Evolutionary conservation across 1,140 invertebrate genomes (phyloP).

Genomic region (Pseudomyrmex flavicornis): DNA sequence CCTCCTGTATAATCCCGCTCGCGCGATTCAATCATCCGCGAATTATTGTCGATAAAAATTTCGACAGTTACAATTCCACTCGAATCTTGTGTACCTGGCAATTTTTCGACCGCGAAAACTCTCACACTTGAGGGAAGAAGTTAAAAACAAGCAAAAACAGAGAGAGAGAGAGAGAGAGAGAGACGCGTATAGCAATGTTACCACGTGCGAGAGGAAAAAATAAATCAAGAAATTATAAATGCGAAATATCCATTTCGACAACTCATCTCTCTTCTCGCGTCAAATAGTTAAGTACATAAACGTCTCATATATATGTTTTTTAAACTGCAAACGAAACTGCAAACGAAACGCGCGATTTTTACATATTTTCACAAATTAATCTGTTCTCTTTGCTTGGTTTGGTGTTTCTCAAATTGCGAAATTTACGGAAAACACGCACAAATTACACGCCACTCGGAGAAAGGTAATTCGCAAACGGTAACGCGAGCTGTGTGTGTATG

Average conservation of each 20-base stretch:
- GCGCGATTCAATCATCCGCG: slow-evolving; percentile 38
- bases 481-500: neutral
- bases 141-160: neutral
- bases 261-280: no score
- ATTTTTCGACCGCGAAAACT: neutral
- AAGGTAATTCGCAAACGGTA: slow-evolving; percentile 25
- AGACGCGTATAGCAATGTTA: no score
- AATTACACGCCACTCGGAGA: slow-evolving; percentile 38
- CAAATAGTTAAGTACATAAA: no score
- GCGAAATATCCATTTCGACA: neutral
- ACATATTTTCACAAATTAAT: neutral
- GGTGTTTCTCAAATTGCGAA: neutral
- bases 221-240: neutral
- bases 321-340: no score
- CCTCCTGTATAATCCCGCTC: slow-evolving; percentile 3
- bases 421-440: slow-evolving; percentile 14
- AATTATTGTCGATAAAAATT: slow-evolving; percentile 15
- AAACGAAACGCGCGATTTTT: neutral
- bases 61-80: slow-evolving; percentile 3
- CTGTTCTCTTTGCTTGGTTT: neutral
- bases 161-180: no score
- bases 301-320: no score
- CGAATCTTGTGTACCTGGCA: neutral
- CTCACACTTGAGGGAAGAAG: neutral
- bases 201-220: no score